A percentile compares a stretch with the other conserved stretches of the same genome.
Evolutionary conservation across 2,113 vertebrate genomes (phyloP).

Genomic region (Suncus etruscus): DNA sequence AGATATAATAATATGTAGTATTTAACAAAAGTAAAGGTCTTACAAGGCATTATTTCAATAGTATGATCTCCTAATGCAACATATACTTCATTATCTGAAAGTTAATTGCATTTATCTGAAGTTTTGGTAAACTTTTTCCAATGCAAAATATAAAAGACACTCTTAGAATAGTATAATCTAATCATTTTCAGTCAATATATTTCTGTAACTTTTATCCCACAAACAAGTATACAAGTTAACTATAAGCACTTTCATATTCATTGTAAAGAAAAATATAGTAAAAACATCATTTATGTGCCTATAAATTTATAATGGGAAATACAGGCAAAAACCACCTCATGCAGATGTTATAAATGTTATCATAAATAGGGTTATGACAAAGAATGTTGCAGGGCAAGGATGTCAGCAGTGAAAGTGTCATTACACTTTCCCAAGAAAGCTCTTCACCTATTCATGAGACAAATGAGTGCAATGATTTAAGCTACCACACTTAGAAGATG

Average conservation of each 20-base stretch:
- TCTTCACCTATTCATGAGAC: not conserved
- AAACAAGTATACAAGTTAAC: not conserved
- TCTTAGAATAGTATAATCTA: constrained; percentile 14
- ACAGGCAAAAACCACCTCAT: not conserved
- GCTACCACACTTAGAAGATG: not conserved
- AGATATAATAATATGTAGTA: not conserved
- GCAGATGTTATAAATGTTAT: not conserved
- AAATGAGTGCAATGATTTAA: not conserved
- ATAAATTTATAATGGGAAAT: not conserved
- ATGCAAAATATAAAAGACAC: not conserved
- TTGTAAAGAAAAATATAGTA: not conserved
- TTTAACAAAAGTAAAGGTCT: constrained; percentile 26
- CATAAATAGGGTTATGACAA: not conserved
- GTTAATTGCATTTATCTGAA: not conserved
- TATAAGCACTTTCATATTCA: not conserved
- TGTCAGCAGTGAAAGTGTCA: not conserved
- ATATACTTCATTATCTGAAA: not conserved
- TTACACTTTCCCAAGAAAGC: not conserved
- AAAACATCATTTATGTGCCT: not conserved
- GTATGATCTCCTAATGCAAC: not conserved
- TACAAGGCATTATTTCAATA: not conserved
- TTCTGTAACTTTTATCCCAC: not conserved
- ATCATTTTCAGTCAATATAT: not conserved
- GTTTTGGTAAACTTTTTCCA: not conserved
- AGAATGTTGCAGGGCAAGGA: not conserved